phyloP scores from a whole-genome alignment of 2,888 invertebrate species.

The Pristionchus japonicus region DNA sequence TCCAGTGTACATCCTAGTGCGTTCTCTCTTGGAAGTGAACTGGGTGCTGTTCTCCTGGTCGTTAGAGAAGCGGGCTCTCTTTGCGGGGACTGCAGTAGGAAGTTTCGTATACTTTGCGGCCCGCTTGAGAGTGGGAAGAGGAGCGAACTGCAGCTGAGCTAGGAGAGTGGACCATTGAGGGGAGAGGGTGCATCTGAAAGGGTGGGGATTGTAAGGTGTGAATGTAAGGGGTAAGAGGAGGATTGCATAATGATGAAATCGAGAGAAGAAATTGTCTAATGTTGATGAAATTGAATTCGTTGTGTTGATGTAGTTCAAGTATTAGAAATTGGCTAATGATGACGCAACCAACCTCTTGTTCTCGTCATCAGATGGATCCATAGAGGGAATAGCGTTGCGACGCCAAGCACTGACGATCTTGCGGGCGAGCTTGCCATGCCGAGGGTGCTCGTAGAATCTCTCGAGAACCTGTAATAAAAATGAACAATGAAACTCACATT shows the following conservation, averaged over 20 bases:
- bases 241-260: background rate
- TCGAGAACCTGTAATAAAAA: background rate
- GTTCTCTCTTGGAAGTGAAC: background rate
- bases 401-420: too few species aligned
- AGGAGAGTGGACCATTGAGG: background rate
- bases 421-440: background rate
- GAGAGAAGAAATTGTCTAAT: too few species aligned
- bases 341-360: background rate
- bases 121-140: background rate
- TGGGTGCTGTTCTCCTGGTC: background rate
- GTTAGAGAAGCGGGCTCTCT: background rate
- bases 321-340: too few species aligned
- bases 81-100: background rate
- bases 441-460: background rate
- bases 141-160: background rate
- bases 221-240: background rate
- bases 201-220: background rate
- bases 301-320: too few species aligned
- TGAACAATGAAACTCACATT: too few species aligned
- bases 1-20: background rate
- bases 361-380: background rate
- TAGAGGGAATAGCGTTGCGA: too few species aligned
- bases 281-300: too few species aligned
- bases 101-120: background rate
- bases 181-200: background rate